Percentiles rank a stretch among this genome's conserved stretches.
These are phyloP conservation scores for Podarcis raffonei DNA, from an alignment of 2,113 vertebrate species.

Conservation along the genomic window DNA sequence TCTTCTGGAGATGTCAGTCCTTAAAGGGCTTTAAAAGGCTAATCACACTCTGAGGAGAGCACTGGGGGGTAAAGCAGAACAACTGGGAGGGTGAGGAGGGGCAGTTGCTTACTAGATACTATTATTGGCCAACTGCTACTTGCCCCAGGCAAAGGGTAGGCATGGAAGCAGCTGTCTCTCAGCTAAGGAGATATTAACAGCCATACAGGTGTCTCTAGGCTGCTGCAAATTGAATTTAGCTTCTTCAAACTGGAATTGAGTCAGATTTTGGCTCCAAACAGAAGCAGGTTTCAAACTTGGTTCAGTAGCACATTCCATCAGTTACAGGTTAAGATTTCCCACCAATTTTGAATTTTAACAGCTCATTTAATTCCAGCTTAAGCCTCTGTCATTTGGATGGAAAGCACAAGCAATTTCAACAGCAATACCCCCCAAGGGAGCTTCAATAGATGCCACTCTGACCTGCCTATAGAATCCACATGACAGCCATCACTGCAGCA, in stretches of 20 bases:
- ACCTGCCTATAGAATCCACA: not conserved
- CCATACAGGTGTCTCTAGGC: accelerated
- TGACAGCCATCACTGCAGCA: not conserved
- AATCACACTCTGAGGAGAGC: not conserved
- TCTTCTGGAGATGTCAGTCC: too few relatives aligned
- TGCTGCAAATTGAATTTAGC: accelerated
- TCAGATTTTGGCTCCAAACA: not conserved
- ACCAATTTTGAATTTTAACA: not conserved
- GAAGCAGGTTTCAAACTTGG: not conserved
- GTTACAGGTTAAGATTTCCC: not conserved
- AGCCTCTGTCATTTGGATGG: not conserved
- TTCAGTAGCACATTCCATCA: not conserved
- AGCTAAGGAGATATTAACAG: not conserved
- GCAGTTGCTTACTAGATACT: too few relatives aligned
- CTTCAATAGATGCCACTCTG: not conserved
- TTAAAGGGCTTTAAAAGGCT: not conserved
- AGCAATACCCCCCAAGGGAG: not conserved
- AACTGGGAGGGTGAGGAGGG: not conserved
- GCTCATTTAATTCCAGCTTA: not conserved
- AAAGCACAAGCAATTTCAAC: not conserved
- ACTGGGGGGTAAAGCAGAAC: too few relatives aligned
- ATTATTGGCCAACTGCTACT: not conserved
- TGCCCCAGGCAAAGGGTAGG: not conserved
- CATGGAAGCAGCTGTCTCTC: not conserved
- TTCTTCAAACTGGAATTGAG: not conserved